Evolutionary conservation across 1,140 invertebrate genomes (phyloP).

Genomic region (Panonychus citri): DNA sequence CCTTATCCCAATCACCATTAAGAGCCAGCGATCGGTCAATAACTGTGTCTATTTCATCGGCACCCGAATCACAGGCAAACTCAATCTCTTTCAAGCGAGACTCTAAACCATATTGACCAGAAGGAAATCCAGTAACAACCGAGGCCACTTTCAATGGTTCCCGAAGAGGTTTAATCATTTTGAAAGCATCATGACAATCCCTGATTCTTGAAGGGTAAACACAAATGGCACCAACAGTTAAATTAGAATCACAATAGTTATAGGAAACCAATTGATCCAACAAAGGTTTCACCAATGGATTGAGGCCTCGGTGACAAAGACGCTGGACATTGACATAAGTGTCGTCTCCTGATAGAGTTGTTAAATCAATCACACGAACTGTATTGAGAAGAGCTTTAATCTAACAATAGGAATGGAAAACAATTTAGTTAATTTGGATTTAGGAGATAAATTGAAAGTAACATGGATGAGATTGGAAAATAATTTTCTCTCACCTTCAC

Average conservation of each 20-base stretch:
- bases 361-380: slow-evolving; percentile 67
- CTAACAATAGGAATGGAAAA: too few species aligned
- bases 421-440: too few species aligned
- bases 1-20: slow-evolving; percentile 51
- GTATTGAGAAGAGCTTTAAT: slow-evolving; percentile 36
- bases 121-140: slow-evolving; percentile 91
- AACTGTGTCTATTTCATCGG: slow-evolving; percentile 87
- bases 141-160: slow-evolving; percentile 19
- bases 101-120: slow-evolving; percentile 56
- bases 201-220: slow-evolving; percentile 65
- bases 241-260: not conserved
- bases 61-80: slow-evolving; percentile 52
- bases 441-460: too few species aligned
- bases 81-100: slow-evolving; percentile 62
- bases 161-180: slow-evolving; percentile 7
- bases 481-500: too few species aligned
- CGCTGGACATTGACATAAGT: slow-evolving; percentile 49
- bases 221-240: slow-evolving; percentile 60
- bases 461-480: too few species aligned
- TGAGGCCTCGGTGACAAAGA: slow-evolving; percentile 50
- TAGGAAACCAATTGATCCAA: slow-evolving; percentile 21
- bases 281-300: slow-evolving; percentile 28
- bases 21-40: slow-evolving; percentile 68
- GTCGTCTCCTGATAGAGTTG: slow-evolving; percentile 70
- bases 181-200: slow-evolving; percentile 38